phyloP scores from a whole-genome alignment of 2,888 invertebrate species.

The Apodemia hepburni region DNA sequence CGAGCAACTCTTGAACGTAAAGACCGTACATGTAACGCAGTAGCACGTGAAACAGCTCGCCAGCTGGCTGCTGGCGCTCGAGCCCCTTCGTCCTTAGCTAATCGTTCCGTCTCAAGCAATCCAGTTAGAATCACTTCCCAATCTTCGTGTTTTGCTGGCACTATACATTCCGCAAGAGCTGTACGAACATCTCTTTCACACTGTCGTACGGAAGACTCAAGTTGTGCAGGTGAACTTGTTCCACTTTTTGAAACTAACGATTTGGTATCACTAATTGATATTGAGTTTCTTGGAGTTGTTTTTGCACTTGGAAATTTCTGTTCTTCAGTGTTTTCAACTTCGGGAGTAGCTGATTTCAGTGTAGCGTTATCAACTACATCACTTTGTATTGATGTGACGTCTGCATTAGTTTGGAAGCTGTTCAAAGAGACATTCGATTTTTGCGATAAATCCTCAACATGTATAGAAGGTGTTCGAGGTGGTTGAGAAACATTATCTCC shows the following conservation, averaged over 20 bases:
- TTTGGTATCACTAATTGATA: slow-evolving; percentile 28
- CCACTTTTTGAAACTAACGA: slow-evolving; percentile 13
- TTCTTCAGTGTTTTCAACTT: slow-evolving; percentile 22
- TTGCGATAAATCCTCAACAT: slow-evolving; percentile 59
- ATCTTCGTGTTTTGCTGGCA: slow-evolving; percentile 84
- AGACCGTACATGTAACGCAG: slow-evolving; percentile 91
- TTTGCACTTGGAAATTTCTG: slow-evolving; percentile 37
- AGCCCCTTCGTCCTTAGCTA: slow-evolving; percentile 84
- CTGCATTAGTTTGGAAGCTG: slow-evolving; percentile 31
- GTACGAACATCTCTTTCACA: slow-evolving; percentile 57
- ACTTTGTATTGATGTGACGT: slow-evolving; percentile 33
- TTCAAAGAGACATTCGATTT: slow-evolving; percentile 43
- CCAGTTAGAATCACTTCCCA: slow-evolving; percentile 91
- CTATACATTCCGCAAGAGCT: slow-evolving; percentile 59
- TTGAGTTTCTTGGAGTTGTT: slow-evolving; percentile 36
- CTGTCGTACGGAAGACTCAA: slow-evolving; percentile 19
- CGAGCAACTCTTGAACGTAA: slow-evolving; percentile 96
- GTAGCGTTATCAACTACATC: slow-evolving; percentile 30
- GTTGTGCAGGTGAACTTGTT: slow-evolving; percentile 25
- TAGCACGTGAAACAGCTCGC: slow-evolving; percentile 83
- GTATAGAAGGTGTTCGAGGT: slow-evolving; percentile 58
- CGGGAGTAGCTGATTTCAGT: slow-evolving; percentile 34
- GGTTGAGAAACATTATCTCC: slow-evolving; percentile 37
- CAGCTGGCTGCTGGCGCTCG: slow-evolving; percentile 85
- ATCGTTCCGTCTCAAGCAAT: slow-evolving; percentile 83